Conservation (phyloP, 2,888 invertebrate genomes). For the Schizotus pectinicornis region DNA sequence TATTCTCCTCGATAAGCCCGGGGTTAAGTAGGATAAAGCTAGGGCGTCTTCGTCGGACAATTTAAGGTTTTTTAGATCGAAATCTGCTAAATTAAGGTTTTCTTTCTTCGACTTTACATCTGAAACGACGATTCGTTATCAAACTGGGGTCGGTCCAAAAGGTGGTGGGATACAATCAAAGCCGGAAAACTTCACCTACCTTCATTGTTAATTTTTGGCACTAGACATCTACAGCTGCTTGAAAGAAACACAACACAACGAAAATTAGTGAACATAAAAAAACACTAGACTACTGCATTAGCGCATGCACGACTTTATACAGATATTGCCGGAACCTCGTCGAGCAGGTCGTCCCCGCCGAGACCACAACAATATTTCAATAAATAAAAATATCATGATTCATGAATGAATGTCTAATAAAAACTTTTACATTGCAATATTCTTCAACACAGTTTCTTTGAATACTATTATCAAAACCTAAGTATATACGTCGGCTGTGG, state of each 20-base stretch:
- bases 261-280: conserved; percentile 61
- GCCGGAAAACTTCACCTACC: conserved; percentile 48
- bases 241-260: conserved; percentile 48
- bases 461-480: no score
- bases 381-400: no score
- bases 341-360: no score
- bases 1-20: conserved; percentile 72
- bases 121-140: conserved; percentile 41
- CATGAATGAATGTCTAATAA: no score
- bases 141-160: conserved; percentile 6
- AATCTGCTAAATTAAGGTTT: conserved; percentile 59
- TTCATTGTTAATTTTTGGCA: conserved; percentile 56
- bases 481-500: no score
- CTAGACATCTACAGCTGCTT: conserved; percentile 56
- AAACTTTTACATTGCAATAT: no score
- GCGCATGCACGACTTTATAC: conserved; percentile 13
- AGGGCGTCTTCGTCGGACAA: conserved; percentile 74
- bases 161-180: conserved; percentile 21
- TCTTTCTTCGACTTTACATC: conserved; percentile 51
- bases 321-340: no score
- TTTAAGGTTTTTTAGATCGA: conserved; percentile 72
- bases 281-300: conserved; percentile 18
- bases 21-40: conserved; percentile 72
- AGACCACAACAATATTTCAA: no score
- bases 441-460: no score